Evolutionary conservation across 2,113 vertebrate species (phyloP).

Genomic region (Bubo scandiacus): DNA sequence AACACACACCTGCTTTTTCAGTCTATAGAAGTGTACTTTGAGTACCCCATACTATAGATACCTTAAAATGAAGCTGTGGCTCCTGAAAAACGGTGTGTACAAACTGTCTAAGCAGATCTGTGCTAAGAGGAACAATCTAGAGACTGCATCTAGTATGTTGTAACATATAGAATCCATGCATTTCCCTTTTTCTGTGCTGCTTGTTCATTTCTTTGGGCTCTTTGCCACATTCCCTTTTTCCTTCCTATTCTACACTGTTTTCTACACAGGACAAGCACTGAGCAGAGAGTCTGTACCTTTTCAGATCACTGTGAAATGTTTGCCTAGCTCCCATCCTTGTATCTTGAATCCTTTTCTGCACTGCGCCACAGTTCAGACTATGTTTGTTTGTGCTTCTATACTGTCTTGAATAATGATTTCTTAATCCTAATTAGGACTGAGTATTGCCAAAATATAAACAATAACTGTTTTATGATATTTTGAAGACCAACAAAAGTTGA

Average conservation of each 20-base stretch:
- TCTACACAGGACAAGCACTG: not conserved
- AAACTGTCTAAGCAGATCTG: not conserved
- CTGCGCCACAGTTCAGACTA: not conserved
- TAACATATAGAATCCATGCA: not conserved
- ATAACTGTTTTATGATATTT: not conserved
- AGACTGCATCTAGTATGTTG: rapidly evolving
- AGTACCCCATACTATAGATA: rapidly evolving
- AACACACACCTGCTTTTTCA: not conserved
- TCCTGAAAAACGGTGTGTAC: not conserved
- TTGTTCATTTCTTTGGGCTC: not conserved
- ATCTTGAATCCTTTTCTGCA: not conserved
- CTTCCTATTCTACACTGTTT: not conserved
- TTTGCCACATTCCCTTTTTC: not conserved
- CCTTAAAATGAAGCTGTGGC: not conserved
- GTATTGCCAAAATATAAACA: not conserved
- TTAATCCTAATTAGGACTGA: not conserved
- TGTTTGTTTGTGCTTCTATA: not conserved
- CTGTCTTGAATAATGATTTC: not conserved
- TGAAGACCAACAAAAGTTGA: not conserved
- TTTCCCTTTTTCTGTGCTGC: not conserved
- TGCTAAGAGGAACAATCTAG: not conserved
- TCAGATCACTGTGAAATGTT: not conserved
- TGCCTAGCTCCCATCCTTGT: not conserved
- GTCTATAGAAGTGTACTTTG: not conserved
- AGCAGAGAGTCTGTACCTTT: not conserved